Evolutionary conservation across 2,888 invertebrate species (phyloP).

Genomic region (Pollenia griseotomentosa): DNA sequence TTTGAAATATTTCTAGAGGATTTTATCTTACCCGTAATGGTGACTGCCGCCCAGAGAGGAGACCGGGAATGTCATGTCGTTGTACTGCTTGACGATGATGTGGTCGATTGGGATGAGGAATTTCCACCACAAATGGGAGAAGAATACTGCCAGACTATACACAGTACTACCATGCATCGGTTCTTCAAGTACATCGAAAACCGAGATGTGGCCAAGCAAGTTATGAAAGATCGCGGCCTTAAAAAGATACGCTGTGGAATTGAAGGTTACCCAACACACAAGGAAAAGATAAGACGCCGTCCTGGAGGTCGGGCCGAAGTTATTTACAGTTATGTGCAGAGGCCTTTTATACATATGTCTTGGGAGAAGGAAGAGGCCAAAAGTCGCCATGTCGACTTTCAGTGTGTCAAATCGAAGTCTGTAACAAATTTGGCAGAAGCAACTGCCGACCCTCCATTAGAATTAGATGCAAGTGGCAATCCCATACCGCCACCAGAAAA

Average conservation of each 20-base stretch:
- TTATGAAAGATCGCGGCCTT: conserved; percentile 98
- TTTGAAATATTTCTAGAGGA: conserved; percentile 98
- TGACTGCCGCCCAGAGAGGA: conserved; percentile 95
- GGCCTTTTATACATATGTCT: conserved; percentile 95
- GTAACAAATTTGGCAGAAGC: conserved; percentile 98
- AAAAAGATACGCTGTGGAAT: conserved; percentile 99
- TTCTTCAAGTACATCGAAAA: conserved; percentile 99
- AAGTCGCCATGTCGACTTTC: conserved; percentile 99
- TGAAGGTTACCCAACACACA: conserved; percentile 99
- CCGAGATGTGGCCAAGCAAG: conserved; percentile 99
- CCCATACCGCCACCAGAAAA: conserved; percentile 81
- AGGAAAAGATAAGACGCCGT: conserved; percentile 98
- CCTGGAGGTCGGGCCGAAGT: conserved; percentile 97
- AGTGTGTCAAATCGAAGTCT: conserved; percentile 98
- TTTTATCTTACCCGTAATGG: conserved; percentile 98
- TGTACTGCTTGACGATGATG: conserved; percentile 97
- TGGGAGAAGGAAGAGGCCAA: conserved; percentile 99
- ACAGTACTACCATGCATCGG: conserved; percentile 97
- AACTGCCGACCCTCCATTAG: conserved; percentile 92
- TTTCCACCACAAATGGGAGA: conserved; percentile 99
- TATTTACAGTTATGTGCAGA: conserved; percentile 99
- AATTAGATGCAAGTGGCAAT: conserved; percentile 84
- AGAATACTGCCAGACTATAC: conserved; percentile 98
- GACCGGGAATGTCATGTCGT: conserved; percentile 99
- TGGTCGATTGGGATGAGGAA: conserved; percentile 98